These are phyloP conservation scores for Lasioglossum marginatum DNA, from an alignment of 2,888 invertebrate genomes.

Conservation along the genomic window DNA sequence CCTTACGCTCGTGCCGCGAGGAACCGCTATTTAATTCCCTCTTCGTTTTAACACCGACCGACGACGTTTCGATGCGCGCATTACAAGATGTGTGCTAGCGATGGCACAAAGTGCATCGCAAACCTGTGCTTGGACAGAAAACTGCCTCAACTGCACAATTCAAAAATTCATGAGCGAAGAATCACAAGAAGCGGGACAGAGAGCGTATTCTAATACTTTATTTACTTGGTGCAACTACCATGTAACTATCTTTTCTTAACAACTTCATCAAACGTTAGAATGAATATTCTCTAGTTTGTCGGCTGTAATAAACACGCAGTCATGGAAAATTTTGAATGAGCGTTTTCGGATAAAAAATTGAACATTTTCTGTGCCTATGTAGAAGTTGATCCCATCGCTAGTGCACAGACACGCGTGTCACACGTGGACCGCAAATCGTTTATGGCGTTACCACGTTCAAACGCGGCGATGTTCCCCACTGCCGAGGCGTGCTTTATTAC, in stretches of 20 bases:
- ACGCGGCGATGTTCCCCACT: conserved; percentile 15
- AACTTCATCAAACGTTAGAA: background rate
- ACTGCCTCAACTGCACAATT: background rate
- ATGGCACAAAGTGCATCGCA: conserved; percentile 22
- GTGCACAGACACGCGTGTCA: conserved; percentile 49
- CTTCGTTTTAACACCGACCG: conserved; percentile 47
- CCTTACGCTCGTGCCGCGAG: conserved; percentile 2
- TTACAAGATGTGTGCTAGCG: conserved; percentile 43
- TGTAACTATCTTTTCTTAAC: background rate
- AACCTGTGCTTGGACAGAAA: background rate
- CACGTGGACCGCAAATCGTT: conserved; percentile 56
- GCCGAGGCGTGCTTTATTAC: conserved; percentile 61
- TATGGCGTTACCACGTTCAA: conserved; percentile 66
- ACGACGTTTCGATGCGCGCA: conserved; percentile 52
- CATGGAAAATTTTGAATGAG: no score
- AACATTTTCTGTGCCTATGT: no score
- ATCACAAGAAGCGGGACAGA: background rate
- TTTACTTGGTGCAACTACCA: background rate
- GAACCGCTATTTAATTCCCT: conserved; percentile 54
- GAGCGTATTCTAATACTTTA: background rate
- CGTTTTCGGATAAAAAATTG: no score
- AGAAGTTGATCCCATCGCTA: background rate
- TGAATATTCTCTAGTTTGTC: background rate
- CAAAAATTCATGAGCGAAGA: background rate
- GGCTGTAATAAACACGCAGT: no score